Percentiles rank a stretch among this genome's conserved stretches.
Conservation (phyloP, 2,797 vertebrate genomes). For the Thalassophryne amazonica region DNA sequence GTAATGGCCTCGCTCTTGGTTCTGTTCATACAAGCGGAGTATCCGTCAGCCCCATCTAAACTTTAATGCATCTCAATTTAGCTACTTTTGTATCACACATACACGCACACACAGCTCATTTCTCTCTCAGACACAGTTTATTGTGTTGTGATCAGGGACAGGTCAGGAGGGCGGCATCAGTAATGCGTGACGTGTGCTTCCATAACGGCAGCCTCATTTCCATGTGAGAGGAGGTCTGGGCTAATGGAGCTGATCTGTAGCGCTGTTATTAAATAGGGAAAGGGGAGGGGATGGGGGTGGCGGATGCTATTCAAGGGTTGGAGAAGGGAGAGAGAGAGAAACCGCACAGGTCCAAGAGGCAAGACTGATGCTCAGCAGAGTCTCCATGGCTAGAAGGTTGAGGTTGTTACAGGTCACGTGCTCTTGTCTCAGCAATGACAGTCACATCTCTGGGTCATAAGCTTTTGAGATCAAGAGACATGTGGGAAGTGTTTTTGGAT, state of each 20-base stretch:
- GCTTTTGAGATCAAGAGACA: too few species aligned
- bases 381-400: too few species aligned
- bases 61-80: conserved; percentile 58
- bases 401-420: too few species aligned
- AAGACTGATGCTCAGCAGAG: conserved; percentile 46
- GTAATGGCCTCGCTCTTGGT: conserved; percentile 24
- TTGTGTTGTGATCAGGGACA: conserved; percentile 20
- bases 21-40: background rate
- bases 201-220: conserved; percentile 66
- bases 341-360: conserved; percentile 34
- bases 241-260: conserved; percentile 74
- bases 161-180: conserved; percentile 41
- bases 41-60: conserved; percentile 38
- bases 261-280: conserved; percentile 58
- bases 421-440: too few species aligned
- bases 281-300: background rate
- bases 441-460: too few species aligned
- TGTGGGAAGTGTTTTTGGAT: too few species aligned
- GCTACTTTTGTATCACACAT: conserved; percentile 32
- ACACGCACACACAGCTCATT: background rate
- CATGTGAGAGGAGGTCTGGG: conserved; percentile 72
- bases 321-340: conserved; percentile 23
- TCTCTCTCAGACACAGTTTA: conserved; percentile 3
- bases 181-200: conserved; percentile 53
- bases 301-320: conserved; percentile 36